These are phyloP conservation scores for Collichthys lucidus DNA, from an alignment of 2,113 vertebrate genomes.

Conservation along the genomic window DNA sequence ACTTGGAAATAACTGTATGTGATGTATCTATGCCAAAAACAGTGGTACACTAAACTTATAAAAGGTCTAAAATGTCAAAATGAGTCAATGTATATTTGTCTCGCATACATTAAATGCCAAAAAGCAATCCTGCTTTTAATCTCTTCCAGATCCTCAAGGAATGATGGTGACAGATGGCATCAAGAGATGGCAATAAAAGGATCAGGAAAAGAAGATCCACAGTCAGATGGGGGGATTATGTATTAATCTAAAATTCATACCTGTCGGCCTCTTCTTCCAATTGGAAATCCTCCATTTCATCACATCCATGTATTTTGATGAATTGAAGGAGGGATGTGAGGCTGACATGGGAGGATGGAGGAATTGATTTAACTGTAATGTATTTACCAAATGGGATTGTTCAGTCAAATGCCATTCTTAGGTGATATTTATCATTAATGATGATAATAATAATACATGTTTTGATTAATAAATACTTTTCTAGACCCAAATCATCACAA, in stretches of 20 bases:
- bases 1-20: not conserved
- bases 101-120: not conserved
- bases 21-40: not conserved
- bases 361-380: not conserved
- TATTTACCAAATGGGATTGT: not conserved
- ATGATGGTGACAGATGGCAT: conserved; percentile 55
- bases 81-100: not conserved
- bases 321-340: not conserved
- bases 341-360: not conserved
- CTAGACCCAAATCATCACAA: too few species aligned
- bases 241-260: conserved; percentile 8
- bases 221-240: conserved; percentile 33
- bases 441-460: too few species aligned
- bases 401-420: conserved; percentile 22
- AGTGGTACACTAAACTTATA: not conserved
- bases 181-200: conserved; percentile 49
- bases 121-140: not conserved
- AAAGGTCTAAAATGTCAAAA: not conserved
- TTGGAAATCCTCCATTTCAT: not conserved
- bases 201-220: not conserved
- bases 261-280: not conserved
- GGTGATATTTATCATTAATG: conserved; percentile 24
- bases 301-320: not conserved
- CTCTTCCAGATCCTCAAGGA: not conserved
- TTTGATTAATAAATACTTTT: too few species aligned